phyloP scores from a whole-genome alignment of 2,113 vertebrate genomes.

The Trinectes maculatus region DNA sequence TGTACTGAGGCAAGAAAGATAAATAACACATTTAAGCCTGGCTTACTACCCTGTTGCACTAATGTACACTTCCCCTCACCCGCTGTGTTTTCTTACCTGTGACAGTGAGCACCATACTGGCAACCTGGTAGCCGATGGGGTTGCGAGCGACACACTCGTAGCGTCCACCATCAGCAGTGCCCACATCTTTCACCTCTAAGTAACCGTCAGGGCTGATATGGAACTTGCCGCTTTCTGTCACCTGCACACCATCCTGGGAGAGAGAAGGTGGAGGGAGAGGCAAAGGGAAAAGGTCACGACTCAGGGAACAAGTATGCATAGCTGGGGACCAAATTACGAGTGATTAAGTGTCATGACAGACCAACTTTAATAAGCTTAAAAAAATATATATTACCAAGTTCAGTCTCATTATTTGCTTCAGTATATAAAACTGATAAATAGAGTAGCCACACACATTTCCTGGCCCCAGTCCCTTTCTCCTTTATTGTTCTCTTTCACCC shows the following conservation, averaged over 20 bases:
- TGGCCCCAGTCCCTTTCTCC: neutral
- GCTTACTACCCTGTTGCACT: too few relatives aligned
- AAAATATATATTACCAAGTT: neutral
- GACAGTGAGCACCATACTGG: slow-evolving; percentile 93
- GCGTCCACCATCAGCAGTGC: slow-evolving; percentile 90
- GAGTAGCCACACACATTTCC: neutral
- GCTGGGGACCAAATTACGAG: neutral
- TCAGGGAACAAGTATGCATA: neutral
- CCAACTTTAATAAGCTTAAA: neutral
- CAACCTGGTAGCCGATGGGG: slow-evolving; percentile 91
- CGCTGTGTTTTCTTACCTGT: slow-evolving; percentile 88
- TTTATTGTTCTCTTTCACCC: neutral
- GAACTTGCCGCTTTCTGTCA: slow-evolving; percentile 98
- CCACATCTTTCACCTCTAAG: slow-evolving; percentile 92
- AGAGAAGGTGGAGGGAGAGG: neutral
- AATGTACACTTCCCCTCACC: too few relatives aligned
- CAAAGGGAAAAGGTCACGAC: slow-evolving; percentile 7
- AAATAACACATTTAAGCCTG: too few relatives aligned
- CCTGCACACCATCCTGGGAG: slow-evolving; percentile 93
- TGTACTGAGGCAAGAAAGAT: too few relatives aligned
- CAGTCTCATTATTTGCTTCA: neutral
- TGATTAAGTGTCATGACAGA: neutral
- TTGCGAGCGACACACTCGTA: slow-evolving; percentile 96
- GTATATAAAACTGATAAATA: neutral
- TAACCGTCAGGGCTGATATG: slow-evolving; percentile 91